phyloP scores from a whole-genome alignment of 92 coral and sea anemone genomes.

The Zoanthus sansibaricus region DNA sequence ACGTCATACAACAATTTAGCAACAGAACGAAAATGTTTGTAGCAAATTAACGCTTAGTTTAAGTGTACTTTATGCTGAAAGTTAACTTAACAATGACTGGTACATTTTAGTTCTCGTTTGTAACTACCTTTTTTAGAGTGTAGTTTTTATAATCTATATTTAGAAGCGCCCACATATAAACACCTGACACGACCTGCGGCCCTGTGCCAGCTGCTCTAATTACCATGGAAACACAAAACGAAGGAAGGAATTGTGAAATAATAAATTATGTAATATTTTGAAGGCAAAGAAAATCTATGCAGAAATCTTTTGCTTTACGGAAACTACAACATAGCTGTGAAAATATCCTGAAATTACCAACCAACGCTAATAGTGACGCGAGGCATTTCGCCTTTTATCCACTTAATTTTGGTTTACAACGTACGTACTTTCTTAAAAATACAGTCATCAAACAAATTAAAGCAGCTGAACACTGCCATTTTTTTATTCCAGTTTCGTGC shows the following conservation, averaged over 20 bases:
- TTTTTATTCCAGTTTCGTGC: no score
- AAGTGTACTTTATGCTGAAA: background rate
- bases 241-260: slow-evolving; percentile 20
- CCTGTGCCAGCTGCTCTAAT: slow-evolving; percentile 42
- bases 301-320: background rate
- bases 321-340: background rate
- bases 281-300: background rate
- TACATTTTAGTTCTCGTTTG: background rate
- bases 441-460: no score
- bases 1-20: background rate
- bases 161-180: slow-evolving; percentile 39
- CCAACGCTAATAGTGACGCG: no score
- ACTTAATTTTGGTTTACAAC: no score
- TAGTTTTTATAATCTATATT: slow-evolving; percentile 31
- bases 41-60: background rate
- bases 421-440: no score
- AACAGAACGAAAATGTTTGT: background rate
- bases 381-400: no score
- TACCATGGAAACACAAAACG: slow-evolving; percentile 39
- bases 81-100: background rate
- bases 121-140: slow-evolving; percentile 16
- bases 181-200: slow-evolving; percentile 37
- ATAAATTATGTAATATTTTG: background rate
- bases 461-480: no score
- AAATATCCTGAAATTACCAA: background rate